phyloP scores from a whole-genome alignment of 2,797 vertebrate species.

The Liasis olivaceus region DNA sequence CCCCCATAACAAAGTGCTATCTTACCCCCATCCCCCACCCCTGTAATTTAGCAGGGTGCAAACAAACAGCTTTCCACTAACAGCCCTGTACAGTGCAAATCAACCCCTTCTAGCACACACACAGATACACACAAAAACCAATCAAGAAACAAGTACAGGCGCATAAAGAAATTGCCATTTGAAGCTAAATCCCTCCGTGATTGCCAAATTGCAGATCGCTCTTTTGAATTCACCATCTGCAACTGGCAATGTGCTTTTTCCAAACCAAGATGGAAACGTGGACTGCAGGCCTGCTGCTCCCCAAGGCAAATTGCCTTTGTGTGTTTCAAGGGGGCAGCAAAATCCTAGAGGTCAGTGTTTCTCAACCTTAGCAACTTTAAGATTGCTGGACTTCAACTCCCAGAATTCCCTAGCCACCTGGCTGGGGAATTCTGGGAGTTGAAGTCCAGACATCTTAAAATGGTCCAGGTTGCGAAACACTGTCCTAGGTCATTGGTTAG shows the following conservation, averaged over 20 bases:
- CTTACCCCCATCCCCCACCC: neutral
- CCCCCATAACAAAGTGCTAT: neutral
- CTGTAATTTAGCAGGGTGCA: neutral
- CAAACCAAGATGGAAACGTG: neutral
- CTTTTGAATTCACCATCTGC: constrained; percentile 5
- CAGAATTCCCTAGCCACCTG: neutral
- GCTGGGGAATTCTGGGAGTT: neutral
- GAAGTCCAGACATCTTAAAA: neutral
- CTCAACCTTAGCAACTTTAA: neutral
- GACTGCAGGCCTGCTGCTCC: neutral
- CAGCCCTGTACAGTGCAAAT: neutral
- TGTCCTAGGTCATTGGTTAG: neutral
- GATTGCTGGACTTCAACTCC: neutral
- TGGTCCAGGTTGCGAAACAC: neutral
- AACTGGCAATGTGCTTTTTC: neutral
- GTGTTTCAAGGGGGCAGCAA: neutral
- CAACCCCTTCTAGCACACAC: neutral
- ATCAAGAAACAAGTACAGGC: neutral
- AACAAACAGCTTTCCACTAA: neutral
- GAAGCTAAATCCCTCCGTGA: neutral
- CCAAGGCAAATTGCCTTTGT: neutral
- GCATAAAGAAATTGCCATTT: neutral
- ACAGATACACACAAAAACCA: neutral
- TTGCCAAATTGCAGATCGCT: neutral
- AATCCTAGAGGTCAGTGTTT: neutral